Evolutionary conservation across 2,113 vertebrate genomes (phyloP), one percentile per base, ranked within the genome.

Genomic region (Ammodytes dubius): DNA sequence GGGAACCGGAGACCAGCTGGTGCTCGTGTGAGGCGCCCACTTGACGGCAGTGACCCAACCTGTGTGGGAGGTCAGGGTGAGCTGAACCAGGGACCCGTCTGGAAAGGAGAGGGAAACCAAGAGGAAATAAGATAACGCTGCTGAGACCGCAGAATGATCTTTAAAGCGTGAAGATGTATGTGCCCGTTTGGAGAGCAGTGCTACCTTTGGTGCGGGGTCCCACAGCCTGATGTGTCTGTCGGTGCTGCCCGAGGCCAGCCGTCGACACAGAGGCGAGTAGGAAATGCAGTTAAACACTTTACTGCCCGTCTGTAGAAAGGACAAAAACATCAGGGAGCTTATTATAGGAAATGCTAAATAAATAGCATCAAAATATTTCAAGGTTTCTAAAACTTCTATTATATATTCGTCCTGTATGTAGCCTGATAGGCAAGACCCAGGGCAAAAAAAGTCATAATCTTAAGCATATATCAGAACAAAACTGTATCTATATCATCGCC

Each of bases 241-340:
- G 0, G 97, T 95, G 92, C 96, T 99, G 68, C 97, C 98, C 0
- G 98, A 97, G 8, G 97, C 98, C 43, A 99, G 94, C 46, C 97
- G 96, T 12, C 95, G 97, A 90, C 97, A 98, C 69, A 98, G 87
- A 0, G 97, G 95, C 1, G 98, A 99, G 93, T 97, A 99, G 65
- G 98, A 96, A 68, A 99, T 84, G 77, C 96, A 98, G 91, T 97
- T 99, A 80, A 99, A 99, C 53, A 99, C 98, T 93, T 99, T 99
- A 83, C 95, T 99, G 88, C 98, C 97, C 14, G 94, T 96, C 98
- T 99, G 93, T 42, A 69, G 63, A 91, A 59, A 65, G 3, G 39
- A 77, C 13, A 67, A 43, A 73, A 64, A 13, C 12, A 0, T 7
- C 9, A 1, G 11, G 27, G 7, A n/a, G 5, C 8, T 49, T 37